A percentile compares a stretch with the other conserved stretches of the same genome.
These are phyloP conservation scores for Hemicrepidius hirtus DNA, from an alignment of 2,888 invertebrate genomes.

Conservation along the genomic window DNA sequence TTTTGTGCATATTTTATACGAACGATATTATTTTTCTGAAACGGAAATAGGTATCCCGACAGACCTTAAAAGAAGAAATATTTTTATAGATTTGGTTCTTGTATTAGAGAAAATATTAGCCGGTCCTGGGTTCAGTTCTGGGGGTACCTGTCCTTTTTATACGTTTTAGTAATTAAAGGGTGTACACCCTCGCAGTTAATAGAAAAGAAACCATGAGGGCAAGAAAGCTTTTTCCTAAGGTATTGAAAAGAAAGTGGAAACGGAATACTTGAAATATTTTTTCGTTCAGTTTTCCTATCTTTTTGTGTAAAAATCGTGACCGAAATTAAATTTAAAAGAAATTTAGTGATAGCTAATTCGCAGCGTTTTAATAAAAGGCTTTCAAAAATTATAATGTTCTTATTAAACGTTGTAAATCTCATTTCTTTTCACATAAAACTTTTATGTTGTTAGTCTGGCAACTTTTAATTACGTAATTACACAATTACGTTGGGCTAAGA, in stretches of 20 bases:
- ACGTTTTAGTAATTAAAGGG: too few species aligned
- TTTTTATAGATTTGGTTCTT: too few species aligned
- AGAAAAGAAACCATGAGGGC: too few species aligned
- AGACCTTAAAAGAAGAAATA: too few species aligned
- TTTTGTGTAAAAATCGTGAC: too few species aligned
- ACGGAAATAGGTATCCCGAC: neutral
- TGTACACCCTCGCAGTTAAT: too few species aligned
- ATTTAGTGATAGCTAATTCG: neutral
- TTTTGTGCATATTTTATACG: slow-evolving; percentile 7
- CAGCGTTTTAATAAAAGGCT: neutral
- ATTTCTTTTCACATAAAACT: slow-evolving; percentile 19
- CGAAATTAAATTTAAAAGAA: neutral
- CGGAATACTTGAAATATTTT: too few species aligned
- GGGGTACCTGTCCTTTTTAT: too few species aligned
- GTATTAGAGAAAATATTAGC: too few species aligned
- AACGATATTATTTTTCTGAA: neutral
- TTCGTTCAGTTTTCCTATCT: too few species aligned
- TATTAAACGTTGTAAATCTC: slow-evolving; percentile 20
- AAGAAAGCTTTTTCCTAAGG: too few species aligned
- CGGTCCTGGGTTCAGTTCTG: too few species aligned
- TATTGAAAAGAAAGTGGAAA: neutral
- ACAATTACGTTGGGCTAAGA: slow-evolving; percentile 21
- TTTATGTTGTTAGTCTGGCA: slow-evolving; percentile 25
- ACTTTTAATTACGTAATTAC: slow-evolving; percentile 35
- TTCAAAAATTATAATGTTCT: slow-evolving; percentile 14